Percentiles rank a stretch among this genome's conserved stretches.
Conservation (phyloP, 2,888 invertebrate genomes). For the Pyrrhia umbra region DNA sequence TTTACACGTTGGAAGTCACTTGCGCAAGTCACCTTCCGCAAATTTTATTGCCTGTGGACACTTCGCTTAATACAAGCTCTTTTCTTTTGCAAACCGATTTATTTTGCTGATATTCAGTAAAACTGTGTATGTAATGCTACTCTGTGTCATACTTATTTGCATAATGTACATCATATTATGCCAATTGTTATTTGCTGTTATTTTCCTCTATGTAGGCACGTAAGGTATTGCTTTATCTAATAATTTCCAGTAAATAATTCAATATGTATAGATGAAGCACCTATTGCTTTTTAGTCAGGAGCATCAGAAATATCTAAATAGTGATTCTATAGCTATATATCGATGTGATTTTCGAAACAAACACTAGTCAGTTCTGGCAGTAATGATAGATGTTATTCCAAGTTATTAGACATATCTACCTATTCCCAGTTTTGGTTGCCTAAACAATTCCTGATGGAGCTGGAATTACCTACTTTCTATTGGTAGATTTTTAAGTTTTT, state of each 20-base stretch:
- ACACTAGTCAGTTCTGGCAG: neutral
- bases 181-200: constrained; percentile 34
- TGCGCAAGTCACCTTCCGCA: too few relatives aligned
- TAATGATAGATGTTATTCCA: too few relatives aligned
- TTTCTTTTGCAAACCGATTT: constrained; percentile 44
- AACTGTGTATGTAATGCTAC: constrained; percentile 19
- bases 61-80: constrained; percentile 6
- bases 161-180: constrained; percentile 29
- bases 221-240: constrained; percentile 37
- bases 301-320: neutral
- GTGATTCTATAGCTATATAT: neutral
- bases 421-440: too few relatives aligned
- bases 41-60: too few relatives aligned
- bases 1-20: too few relatives aligned
- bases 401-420: too few relatives aligned
- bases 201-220: constrained; percentile 36
- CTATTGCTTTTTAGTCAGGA: neutral
- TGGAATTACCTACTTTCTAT: too few relatives aligned
- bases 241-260: neutral
- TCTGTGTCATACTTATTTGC: constrained; percentile 45
- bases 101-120: constrained; percentile 30
- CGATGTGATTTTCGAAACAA: neutral
- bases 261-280: neutral
- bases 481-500: too few relatives aligned
- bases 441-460: too few relatives aligned